Conservation (phyloP, 2,113 vertebrate species). For the Phrynosoma blainvillii region DNA sequence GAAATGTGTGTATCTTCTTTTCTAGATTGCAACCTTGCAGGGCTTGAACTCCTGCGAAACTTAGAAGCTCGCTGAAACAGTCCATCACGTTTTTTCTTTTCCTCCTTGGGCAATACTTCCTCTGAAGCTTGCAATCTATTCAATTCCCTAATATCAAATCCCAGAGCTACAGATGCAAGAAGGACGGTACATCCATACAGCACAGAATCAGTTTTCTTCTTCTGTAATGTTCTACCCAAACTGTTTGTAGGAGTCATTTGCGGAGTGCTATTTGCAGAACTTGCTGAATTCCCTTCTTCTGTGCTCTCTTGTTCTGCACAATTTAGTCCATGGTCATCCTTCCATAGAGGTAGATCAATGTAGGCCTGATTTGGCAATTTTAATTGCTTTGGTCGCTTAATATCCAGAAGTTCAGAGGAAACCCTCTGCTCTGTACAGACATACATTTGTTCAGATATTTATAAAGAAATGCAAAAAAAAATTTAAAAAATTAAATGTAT, state of each 20-base stretch:
- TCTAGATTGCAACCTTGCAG: conserved; percentile 66
- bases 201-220: conserved; percentile 83
- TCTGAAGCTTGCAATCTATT: conserved; percentile 66
- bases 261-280: conserved; percentile 83
- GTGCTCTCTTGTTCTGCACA: conserved; percentile 69
- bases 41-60: conserved; percentile 83
- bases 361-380: conserved; percentile 88
- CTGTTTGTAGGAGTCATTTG: conserved; percentile 87
- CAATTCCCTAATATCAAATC: conserved; percentile 86
- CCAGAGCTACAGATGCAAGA: conserved; percentile 87
- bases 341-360: conserved; percentile 91
- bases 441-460: conserved; percentile 51
- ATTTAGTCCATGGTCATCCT: conserved; percentile 84
- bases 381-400: conserved; percentile 89
- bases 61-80: conserved; percentile 85
- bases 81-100: conserved; percentile 87
- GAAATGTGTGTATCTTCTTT: conserved; percentile 73
- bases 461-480: conserved; percentile 22
- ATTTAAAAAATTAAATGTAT: conserved; percentile 11
- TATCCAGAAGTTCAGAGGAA: conserved; percentile 78
- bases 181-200: conserved; percentile 85
- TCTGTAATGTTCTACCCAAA: conserved; percentile 75
- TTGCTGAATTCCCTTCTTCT: conserved; percentile 83
- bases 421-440: conserved; percentile 77
- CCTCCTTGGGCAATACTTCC: conserved; percentile 80